Conservation (phyloP, 2,888 invertebrate genomes). For the Drosophila aldrichi region DNA sequence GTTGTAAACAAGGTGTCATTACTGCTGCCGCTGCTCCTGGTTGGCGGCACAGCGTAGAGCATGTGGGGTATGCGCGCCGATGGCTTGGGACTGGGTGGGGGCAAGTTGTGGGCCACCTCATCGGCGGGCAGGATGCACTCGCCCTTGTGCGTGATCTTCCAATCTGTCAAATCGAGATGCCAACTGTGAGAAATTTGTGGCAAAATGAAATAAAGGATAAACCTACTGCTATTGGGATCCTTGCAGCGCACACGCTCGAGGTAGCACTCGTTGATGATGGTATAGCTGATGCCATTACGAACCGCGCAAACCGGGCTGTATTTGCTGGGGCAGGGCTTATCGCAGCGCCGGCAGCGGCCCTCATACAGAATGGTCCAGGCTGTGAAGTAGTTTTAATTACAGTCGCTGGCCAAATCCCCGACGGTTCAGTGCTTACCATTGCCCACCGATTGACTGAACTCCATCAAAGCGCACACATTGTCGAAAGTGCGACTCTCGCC, state of each 20-base stretch:
- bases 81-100: slow-evolving; percentile 16
- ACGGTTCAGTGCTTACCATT: slow-evolving; percentile 52
- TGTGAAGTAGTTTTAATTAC: slow-evolving; percentile 35
- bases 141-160: slow-evolving; percentile 59
- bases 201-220: background rate
- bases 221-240: slow-evolving; percentile 71
- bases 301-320: slow-evolving; percentile 72
- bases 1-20: background rate
- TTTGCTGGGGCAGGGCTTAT: slow-evolving; percentile 57
- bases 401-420: slow-evolving; percentile 17
- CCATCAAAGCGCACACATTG: slow-evolving; percentile 72
- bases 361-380: slow-evolving; percentile 75
- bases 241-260: slow-evolving; percentile 70
- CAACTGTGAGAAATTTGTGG: background rate
- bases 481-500: slow-evolving; percentile 64
- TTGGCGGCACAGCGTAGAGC: slow-evolving; percentile 23
- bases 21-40: background rate
- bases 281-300: slow-evolving; percentile 70
- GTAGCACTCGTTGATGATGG: slow-evolving; percentile 78
- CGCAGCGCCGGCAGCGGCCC: slow-evolving; percentile 66
- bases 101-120: slow-evolving; percentile 24
- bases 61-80: slow-evolving; percentile 29
- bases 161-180: slow-evolving; percentile 43
- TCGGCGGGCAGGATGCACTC: slow-evolving; percentile 55
- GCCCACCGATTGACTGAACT: slow-evolving; percentile 60